Base-by-base conservation (phyloP, 2,797 vertebrate species). In the Hozukius guyotensis region DNA sequence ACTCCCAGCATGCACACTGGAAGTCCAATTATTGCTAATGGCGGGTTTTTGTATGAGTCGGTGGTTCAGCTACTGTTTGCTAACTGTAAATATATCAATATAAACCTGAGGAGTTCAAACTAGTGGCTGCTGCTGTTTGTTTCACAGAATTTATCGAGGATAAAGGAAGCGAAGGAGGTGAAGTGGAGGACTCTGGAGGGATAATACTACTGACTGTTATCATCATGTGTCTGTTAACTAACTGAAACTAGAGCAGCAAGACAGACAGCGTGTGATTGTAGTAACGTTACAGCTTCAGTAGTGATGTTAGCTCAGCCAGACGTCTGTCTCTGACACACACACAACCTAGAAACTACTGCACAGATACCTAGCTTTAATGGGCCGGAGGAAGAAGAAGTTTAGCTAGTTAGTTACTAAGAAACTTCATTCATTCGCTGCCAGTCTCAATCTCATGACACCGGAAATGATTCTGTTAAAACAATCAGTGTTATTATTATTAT, bases 1-100 rank as follows among this genome's bases (percentile, higher is more conserved):
- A 64, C 83, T 95, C 91, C 94, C 92, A 94, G 84, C 89, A 92
- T 93, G 90, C 95, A 81, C 88, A 68, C 87, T 92, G 82, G 66
- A 87, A 87, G 88, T 90, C 89, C 69, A 92, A 94, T 93, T 75
- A 86, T 90, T 60, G 88, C 72, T 77, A 90, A 91, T 89, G 93
- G 94, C 95, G 95, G 95, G 95, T 86, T 87, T 94, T 95, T 95
- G 69, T 89, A 85, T 42, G 31, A 42, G 8, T 24, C 34, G 7
- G 22, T 42, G 22, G 84, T 72, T 42, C 72, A 72, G 61, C 60
- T 65, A 9, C 16, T 46, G 34, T 75, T 36, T 11, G 25, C 38
- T 34, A 52, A 34, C 18, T 55, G 20, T 65, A 18, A 13, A 24
- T 4, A 22, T n/a, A 22, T 24, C 72, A 14, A 64, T 55, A 20